Conservation (phyloP, 2,797 vertebrate genomes). For the Sebastes oblongus region DNA sequence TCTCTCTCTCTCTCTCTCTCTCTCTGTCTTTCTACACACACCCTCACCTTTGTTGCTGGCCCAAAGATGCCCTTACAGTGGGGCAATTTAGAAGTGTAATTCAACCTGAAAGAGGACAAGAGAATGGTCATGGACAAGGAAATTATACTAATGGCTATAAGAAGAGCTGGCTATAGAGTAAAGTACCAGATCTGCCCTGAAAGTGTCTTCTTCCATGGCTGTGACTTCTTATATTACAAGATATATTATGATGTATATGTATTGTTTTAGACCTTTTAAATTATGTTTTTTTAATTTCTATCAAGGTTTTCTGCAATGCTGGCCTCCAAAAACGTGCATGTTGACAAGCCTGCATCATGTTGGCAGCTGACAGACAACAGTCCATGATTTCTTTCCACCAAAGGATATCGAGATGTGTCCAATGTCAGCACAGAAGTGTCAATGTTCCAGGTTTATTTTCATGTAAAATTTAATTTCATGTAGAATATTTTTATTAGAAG, state of each 20-base stretch:
- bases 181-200: background rate
- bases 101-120: constrained; percentile 49
- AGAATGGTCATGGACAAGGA: constrained; percentile 50
- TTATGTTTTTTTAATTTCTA: background rate
- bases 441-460: background rate
- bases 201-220: constrained; percentile 9
- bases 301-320: background rate
- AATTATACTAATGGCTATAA: constrained; percentile 51
- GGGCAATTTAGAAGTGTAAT: constrained; percentile 54
- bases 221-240: background rate
- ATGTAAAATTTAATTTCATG: background rate
- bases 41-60: constrained; percentile 60
- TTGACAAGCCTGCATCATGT: too few species aligned
- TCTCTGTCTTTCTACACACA: constrained; percentile 35
- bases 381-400: background rate
- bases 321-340: background rate
- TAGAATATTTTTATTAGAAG: background rate
- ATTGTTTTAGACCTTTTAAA: background rate
- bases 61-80: constrained; percentile 64
- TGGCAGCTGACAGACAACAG: too few species aligned
- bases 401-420: background rate
- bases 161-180: background rate
- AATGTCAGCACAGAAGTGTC: background rate
- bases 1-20: background rate
- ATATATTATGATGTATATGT: background rate